Evolutionary conservation across 2,113 vertebrate species (phyloP).

Genomic region (Petrocephalus microphthalmus): DNA sequence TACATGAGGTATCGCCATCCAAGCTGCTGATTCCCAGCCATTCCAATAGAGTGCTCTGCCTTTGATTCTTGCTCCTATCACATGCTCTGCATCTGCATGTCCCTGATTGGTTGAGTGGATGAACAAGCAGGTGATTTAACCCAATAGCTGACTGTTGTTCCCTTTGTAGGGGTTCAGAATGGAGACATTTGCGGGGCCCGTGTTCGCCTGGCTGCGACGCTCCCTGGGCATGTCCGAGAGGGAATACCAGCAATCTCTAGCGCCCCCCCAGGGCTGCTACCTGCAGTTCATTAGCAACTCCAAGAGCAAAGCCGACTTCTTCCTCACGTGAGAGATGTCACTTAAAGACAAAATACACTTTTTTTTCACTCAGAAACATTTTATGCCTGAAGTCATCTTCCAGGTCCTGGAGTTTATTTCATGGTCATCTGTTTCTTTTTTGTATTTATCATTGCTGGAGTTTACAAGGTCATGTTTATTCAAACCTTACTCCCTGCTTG

Average conservation of each 20-base stretch:
- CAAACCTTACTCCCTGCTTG: not conserved
- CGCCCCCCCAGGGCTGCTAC: conserved; percentile 57
- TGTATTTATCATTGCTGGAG: not conserved
- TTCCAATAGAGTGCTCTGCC: not conserved
- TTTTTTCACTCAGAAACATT: not conserved
- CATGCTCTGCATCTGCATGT: not conserved
- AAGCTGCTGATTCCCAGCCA: not conserved
- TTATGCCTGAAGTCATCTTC: not conserved
- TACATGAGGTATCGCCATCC: conserved; percentile 51
- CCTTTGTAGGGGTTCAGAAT: conserved; percentile 67
- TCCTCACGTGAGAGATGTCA: conserved; percentile 70
- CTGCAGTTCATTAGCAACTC: conserved; percentile 88
- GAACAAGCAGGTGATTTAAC: not conserved
- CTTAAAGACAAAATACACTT: not conserved
- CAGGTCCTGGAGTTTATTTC: not conserved
- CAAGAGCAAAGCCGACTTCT: conserved; percentile 85
- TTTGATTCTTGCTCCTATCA: not conserved
- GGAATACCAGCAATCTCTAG: conserved; percentile 71
- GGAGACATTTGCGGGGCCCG: conserved; percentile 69
- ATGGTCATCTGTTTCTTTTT: not conserved
- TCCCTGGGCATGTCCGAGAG: conserved; percentile 66
- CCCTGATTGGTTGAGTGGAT: not conserved
- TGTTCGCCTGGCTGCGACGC: conserved; percentile 66
- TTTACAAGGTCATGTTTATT: not conserved
- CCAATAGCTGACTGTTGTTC: not conserved